phyloP scores from a whole-genome alignment of 2,888 invertebrate genomes.

The Oscheius myriophilus region DNA sequence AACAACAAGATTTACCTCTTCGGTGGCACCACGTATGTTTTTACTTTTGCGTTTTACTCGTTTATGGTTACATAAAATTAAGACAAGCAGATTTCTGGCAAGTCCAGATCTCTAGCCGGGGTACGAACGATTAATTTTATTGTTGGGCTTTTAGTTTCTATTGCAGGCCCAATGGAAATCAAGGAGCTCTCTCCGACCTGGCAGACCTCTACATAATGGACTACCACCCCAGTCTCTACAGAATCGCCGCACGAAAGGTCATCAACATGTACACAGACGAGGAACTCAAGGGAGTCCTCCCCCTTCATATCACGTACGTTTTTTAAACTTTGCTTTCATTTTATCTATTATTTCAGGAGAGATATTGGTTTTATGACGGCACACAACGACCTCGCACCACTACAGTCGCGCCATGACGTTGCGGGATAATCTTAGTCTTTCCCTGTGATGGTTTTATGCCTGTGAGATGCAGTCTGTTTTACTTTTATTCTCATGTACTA shows the following conservation, averaged over 20 bases:
- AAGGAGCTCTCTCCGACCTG: slow-evolving; percentile 53
- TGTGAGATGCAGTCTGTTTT: background rate
- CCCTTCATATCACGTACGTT: slow-evolving; percentile 1
- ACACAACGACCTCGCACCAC: slow-evolving; percentile 7
- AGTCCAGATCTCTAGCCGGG: no score
- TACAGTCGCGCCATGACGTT: slow-evolving; percentile 22
- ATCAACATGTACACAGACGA: slow-evolving; percentile 1
- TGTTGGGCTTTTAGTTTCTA: no score
- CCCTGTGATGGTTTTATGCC: background rate
- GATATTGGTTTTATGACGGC: slow-evolving; percentile 13
- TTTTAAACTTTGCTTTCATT: background rate
- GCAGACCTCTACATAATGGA: slow-evolving; percentile 67
- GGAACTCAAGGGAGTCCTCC: background rate
- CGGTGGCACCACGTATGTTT: slow-evolving; percentile 85
- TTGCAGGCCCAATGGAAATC: slow-evolving; percentile 19
- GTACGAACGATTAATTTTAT: no score
- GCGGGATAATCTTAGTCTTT: slow-evolving; percentile 28
- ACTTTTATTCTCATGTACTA: background rate
- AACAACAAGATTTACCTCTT: slow-evolving; percentile 83
- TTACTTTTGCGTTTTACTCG: no score
- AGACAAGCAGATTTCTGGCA: no score
- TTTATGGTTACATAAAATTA: no score
- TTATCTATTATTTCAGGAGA: background rate
- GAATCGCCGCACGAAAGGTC: slow-evolving; percentile 2
- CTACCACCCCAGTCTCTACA: slow-evolving; percentile 36